A percentile compares a stretch with the other conserved stretches of the same genome.
Conservation (phyloP, 30 jellyfish, hydroid and myxozoan species). For the Aurelia sp. region DNA sequence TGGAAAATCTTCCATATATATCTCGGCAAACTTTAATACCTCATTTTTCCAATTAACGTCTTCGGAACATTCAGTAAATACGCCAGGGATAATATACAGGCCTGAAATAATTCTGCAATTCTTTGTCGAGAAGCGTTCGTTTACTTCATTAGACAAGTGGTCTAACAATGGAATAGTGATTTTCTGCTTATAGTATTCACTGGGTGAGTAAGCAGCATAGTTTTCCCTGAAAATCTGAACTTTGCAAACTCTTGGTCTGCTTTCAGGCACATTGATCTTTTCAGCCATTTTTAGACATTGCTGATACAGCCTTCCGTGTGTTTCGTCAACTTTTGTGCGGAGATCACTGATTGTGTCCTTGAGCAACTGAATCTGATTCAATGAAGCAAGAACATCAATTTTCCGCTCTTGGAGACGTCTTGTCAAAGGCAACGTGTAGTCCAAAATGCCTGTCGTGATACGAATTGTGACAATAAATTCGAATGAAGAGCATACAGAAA, state of each 20-base stretch:
- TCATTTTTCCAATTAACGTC: constrained; percentile 31
- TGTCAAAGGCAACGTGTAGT: constrained; percentile 25
- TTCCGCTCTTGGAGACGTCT: constrained; percentile 31
- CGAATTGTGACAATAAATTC: constrained; percentile 4
- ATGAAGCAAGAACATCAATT: neutral
- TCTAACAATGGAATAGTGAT: constrained; percentile 24
- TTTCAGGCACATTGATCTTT: constrained; percentile 22
- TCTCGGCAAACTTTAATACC: constrained; percentile 2
- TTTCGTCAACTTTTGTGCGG: constrained; percentile 3
- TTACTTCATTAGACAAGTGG: constrained; percentile 43
- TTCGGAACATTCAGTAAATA: neutral
- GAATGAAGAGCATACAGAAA: constrained; percentile 14
- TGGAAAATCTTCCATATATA: constrained; percentile 8
- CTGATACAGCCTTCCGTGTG: neutral
- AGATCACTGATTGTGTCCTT: constrained; percentile 4
- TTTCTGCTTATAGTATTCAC: constrained; percentile 38
- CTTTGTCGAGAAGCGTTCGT: constrained; percentile 13
- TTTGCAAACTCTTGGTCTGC: constrained; percentile 24
- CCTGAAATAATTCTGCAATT: constrained; percentile 9
- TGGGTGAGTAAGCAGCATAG: neutral
- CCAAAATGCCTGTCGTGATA: constrained; percentile 2
- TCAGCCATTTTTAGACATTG: constrained; percentile 10
- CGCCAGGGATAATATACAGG: constrained; percentile 28
- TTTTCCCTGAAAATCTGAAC: constrained; percentile 1
- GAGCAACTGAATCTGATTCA: constrained; percentile 8